Evolutionary conservation across 2,797 vertebrate species (phyloP).

Genomic region (Kryptopterus vitreolus): DNA sequence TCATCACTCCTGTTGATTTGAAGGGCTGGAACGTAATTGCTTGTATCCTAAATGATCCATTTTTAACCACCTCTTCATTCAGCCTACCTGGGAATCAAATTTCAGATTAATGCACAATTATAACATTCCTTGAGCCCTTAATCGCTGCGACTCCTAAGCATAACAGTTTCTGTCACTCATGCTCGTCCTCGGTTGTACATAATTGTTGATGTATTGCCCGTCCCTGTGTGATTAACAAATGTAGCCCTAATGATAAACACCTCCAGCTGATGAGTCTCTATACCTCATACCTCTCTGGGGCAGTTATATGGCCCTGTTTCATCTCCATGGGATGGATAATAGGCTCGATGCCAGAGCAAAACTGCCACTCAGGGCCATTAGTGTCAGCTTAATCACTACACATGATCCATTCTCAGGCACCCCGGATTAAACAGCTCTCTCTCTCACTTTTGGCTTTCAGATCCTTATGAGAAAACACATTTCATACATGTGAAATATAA

Average conservation of each 20-base stretch:
- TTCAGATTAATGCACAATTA: not conserved
- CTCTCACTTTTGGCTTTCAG: conserved; percentile 1
- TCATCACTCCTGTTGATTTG: not conserved
- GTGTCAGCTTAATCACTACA: conserved; percentile 71
- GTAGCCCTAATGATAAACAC: conserved; percentile 48
- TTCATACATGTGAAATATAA: not conserved
- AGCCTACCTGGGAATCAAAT: not conserved
- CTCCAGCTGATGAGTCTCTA: conserved; percentile 43
- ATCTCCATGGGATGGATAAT: conserved; percentile 72
- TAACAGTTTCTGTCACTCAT: conserved; percentile 24
- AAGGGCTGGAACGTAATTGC: not conserved
- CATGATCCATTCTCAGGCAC: conserved; percentile 67
- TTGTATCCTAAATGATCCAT: not conserved
- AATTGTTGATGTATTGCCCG: conserved; percentile 44
- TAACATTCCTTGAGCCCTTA: conserved; percentile 36
- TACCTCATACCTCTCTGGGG: conserved; percentile 45
- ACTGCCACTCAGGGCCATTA: conserved; percentile 75
- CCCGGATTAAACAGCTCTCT: conserved; percentile 30
- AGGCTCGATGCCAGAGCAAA: conserved; percentile 66
- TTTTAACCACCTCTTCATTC: not conserved
- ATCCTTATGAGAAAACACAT: not conserved
- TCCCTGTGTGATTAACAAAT: conserved; percentile 35
- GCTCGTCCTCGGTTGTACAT: conserved; percentile 35
- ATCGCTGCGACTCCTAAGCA: not conserved
- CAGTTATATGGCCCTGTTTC: conserved; percentile 50